These are phyloP conservation scores for Pseudomyrmex gracilis DNA, from an alignment of 1,140 invertebrate species.

Conservation along the genomic window DNA sequence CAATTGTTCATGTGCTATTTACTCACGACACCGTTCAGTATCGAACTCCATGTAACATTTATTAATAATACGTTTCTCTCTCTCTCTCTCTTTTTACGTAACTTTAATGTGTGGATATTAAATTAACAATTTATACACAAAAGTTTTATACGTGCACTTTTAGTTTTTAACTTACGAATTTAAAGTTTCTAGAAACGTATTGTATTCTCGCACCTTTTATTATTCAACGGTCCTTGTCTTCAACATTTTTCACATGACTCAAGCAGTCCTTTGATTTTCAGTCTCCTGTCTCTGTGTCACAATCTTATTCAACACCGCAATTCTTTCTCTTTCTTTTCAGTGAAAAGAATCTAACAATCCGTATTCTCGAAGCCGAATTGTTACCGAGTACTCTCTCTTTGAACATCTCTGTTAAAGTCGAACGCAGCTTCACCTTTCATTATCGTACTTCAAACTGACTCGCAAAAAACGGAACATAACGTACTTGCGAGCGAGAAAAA, in stretches of 20 bases:
- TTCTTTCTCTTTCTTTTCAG: constrained; percentile 22
- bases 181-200: neutral
- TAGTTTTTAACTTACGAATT: neutral
- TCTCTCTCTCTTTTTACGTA: too few relatives aligned
- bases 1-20: constrained; percentile 28
- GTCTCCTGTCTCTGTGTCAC: constrained; percentile 1
- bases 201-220: neutral
- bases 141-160: neutral
- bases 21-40: neutral
- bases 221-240: neutral
- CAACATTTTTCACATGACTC: constrained; percentile 9
- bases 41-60: neutral
- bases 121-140: neutral
- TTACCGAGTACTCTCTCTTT: constrained; percentile 33
- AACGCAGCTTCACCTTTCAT: constrained; percentile 35
- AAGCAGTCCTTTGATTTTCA: constrained; percentile 12
- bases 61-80: neutral
- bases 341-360: constrained; percentile 30
- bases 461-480: constrained; percentile 21
- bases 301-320: constrained; percentile 37
- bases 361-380: constrained; percentile 32
- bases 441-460: constrained; percentile 44
- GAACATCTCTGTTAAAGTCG: constrained; percentile 31
- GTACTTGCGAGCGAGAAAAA: neutral
- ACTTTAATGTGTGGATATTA: too few relatives aligned